Evolutionary conservation across 2,888 invertebrate genomes (phyloP).

Genomic region (Nymphalis urticae): DNA sequence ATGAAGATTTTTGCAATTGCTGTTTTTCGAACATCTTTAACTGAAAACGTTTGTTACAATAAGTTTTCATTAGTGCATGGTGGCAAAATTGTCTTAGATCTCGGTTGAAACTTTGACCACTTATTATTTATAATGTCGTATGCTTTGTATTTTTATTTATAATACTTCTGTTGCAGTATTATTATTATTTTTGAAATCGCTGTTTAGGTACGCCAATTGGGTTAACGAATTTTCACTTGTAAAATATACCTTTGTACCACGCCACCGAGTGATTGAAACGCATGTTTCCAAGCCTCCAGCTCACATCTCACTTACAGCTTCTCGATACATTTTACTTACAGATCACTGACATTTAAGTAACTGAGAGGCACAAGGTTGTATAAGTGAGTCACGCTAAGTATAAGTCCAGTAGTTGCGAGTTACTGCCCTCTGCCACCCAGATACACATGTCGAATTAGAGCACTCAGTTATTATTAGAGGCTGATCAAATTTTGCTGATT

Average conservation of each 20-base stretch:
- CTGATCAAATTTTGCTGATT: slow-evolving; percentile 73
- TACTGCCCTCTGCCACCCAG: slow-evolving; percentile 77
- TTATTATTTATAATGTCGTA: slow-evolving; percentile 22
- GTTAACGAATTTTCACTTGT: slow-evolving; percentile 67
- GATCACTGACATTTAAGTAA: slow-evolving; percentile 73
- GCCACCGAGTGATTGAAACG: slow-evolving; percentile 82
- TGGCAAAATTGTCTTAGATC: slow-evolving; percentile 11
- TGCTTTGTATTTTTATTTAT: slow-evolving; percentile 36
- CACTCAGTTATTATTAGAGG: slow-evolving; percentile 75
- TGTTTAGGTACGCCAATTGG: slow-evolving; percentile 45
- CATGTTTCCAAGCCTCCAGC: slow-evolving; percentile 80
- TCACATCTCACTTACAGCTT: slow-evolving; percentile 81
- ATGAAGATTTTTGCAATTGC: not conserved
- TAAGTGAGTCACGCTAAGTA: slow-evolving; percentile 44
- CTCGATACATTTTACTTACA: slow-evolving; percentile 75
- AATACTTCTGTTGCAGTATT: slow-evolving; percentile 41
- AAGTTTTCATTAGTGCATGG: slow-evolving; percentile 30
- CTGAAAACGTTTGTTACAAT: slow-evolving; percentile 4
- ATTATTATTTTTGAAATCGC: slow-evolving; percentile 39
- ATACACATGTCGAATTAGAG: slow-evolving; percentile 72
- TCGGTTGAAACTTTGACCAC: slow-evolving; percentile 5
- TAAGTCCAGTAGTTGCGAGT: slow-evolving; percentile 50
- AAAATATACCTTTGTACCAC: slow-evolving; percentile 75
- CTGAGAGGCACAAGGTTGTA: slow-evolving; percentile 78
- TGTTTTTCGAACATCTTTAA: slow-evolving; percentile 5